Evolutionary conservation across 2,113 vertebrate species (phyloP), one percentile per base, ranked within the genome.

Genomic region (Heteronetta atricapilla): DNA sequence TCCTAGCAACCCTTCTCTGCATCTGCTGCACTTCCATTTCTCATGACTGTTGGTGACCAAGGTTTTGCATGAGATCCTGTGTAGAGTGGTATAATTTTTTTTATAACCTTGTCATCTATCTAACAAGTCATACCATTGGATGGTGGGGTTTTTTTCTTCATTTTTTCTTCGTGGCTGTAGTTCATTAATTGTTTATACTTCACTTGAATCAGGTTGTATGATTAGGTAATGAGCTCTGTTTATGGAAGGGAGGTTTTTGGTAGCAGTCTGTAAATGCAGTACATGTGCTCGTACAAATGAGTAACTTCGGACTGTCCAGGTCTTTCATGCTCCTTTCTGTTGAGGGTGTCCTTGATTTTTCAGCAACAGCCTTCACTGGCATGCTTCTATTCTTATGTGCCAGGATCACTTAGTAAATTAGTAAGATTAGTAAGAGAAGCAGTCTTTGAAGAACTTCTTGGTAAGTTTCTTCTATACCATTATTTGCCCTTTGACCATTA

Each of bases 21-120:
- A 83, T 93, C 88, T 94, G 80, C 88, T 93, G 55, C 53, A 18
- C 19, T 94, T 88, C 86, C 13, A 83, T 92, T 93, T 88, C 73
- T 90, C 69, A 83, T 88, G 72, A 74, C 76, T 90, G 72, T 15
- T 82, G 82, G 40, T 58, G 50, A 70, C 75, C 58, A 22, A 83
- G 67, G 63, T 81, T 81, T 88, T 83, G 52, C 50, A 28, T 53
- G 59, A 83, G n/a, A 69, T 82, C 36, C 75, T 26, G 3, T 12
- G 14, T 46, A 14, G 9, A 44, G 63, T 52, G 64, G 25, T 58
- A 73, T 17, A 13, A 33, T 3, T 80, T 69, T 15, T 34, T 83
- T 53, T 4, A 25, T 26, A 52, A 2, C 22, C 6, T 34, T 29
- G 20, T 50, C 67, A 22, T 44, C 40, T 67, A 67, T 44, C 22